Conservation (phyloP, 2,888 invertebrate genomes). For the Apamea sordens region DNA sequence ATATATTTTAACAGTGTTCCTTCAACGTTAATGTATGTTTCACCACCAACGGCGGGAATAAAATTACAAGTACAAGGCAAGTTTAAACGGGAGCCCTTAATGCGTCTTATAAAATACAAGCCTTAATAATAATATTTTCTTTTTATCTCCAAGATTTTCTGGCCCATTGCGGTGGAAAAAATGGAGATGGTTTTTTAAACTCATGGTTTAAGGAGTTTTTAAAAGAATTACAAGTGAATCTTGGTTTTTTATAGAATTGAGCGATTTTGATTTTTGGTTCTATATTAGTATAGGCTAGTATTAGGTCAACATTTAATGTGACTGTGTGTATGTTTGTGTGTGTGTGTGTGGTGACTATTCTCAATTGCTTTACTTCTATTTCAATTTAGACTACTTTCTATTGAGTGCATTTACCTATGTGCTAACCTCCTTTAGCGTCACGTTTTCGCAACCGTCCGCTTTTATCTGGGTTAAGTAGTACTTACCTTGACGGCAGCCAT, state of each 20-base stretch:
- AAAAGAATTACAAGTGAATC: too few relatives aligned
- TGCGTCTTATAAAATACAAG: constrained; percentile 26
- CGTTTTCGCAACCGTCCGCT: background rate
- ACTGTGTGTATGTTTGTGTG: too few relatives aligned
- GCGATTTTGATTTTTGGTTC: too few relatives aligned
- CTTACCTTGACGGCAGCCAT: background rate
- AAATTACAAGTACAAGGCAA: constrained; percentile 47
- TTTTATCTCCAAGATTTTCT: constrained; percentile 20
- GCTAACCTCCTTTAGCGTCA: background rate
- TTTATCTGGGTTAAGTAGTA: background rate
- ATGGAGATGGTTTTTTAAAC: constrained; percentile 1
- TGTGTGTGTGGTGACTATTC: background rate
- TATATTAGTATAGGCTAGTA: background rate
- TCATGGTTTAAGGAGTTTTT: background rate
- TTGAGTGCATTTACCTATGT: background rate
- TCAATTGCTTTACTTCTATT: background rate
- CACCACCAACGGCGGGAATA: constrained; percentile 43
- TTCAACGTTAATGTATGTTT: constrained; percentile 50
- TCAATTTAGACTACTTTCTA: background rate
- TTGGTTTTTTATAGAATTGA: background rate
- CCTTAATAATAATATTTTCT: constrained; percentile 22
- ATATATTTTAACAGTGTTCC: constrained; percentile 55
- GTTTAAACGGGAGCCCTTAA: constrained; percentile 39
- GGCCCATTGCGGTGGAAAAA: background rate
- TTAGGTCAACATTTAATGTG: background rate